Evolutionary conservation across 2,888 invertebrate species (phyloP).

Genomic region (Cyclophora punctaria): DNA sequence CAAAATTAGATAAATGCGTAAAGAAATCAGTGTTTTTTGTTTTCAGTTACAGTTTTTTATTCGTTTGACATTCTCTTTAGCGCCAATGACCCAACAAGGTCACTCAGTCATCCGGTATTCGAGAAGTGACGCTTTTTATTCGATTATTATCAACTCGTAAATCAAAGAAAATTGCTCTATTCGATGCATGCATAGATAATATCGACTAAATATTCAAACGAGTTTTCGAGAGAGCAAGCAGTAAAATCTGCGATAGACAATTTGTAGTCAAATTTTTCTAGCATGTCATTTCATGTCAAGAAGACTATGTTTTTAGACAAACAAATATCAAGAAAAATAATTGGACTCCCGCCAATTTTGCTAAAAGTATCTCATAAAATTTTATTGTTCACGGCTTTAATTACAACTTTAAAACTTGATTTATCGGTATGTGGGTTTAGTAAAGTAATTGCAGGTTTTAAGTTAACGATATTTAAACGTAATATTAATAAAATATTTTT

Average conservation of each 20-base stretch:
- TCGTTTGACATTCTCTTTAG: slow-evolving; percentile 44
- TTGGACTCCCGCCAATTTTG: background rate
- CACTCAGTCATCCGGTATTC: slow-evolving; percentile 43
- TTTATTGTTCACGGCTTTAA: too few species aligned
- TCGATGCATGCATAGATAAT: slow-evolving; percentile 1
- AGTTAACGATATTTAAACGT: too few species aligned
- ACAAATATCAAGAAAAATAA: background rate
- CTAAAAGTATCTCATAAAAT: background rate
- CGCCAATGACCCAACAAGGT: slow-evolving; percentile 61
- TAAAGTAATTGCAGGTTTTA: too few species aligned
- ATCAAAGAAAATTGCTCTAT: slow-evolving; percentile 11
- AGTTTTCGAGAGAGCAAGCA: background rate
- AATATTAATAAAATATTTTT: too few species aligned
- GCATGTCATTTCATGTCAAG: too few species aligned
- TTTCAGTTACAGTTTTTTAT: slow-evolving; percentile 27
- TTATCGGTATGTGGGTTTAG: too few species aligned
- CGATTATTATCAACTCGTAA: slow-evolving; percentile 11
- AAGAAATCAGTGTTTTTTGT: slow-evolving; percentile 19
- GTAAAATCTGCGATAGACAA: too few species aligned
- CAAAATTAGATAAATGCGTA: slow-evolving; percentile 5
- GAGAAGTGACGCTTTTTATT: slow-evolving; percentile 35
- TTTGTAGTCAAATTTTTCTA: too few species aligned
- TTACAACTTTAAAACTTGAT: too few species aligned
- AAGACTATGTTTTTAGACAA: background rate
- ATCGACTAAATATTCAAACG: background rate